Evolutionary conservation across 2,888 invertebrate genomes (phyloP), one percentile per base, ranked within the genome.

Genomic region (Allacma fusca): DNA sequence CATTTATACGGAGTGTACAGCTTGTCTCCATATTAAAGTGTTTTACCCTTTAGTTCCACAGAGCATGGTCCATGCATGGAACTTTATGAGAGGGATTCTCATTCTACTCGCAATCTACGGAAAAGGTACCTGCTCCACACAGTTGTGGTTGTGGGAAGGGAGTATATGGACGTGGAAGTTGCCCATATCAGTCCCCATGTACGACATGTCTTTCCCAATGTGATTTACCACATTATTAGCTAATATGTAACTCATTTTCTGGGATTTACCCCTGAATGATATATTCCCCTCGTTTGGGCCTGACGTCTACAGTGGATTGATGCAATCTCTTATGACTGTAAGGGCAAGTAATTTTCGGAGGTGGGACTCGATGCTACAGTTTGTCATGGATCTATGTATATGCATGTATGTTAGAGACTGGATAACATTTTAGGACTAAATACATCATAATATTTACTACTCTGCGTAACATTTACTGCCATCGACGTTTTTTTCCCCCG

Each of bases 391-490:
- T 50, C 1, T 16, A 50, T 13, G n/a, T 12, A 50, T 50, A 50
- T n/a, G n/a, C n/a, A n/a, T n/a, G n/a, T n/a, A n/a, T n/a, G n/a
- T n/a, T n/a, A n/a, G n/a, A 19, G 19, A 4, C 16, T 50, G n/a
- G 4, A 50, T 19, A 50, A n/a, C 4, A 50, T 50, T 50, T 50
- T 12, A 50, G 9, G 2, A 50, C 50, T 50, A 50, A 50, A 50
- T 50, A 50, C 50, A 50, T 50, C 50, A 50, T 50, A 50, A 50
- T 50, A 50, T 50, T 50, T 50, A 50, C 50, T 50, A 50, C 50
- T 50, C 16, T 50, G 50, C 50, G 50, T 50, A 19, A 50, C 50
- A 50, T 50, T 50, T 50, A 50, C 50, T 13, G 50, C 50, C 50
- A 9, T 50, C 9, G 50, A 50, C 50, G 34, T 9, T 1, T 5